phyloP scores from a whole-genome alignment of 2,113 vertebrate species.

The Otocyon megalotis region DNA sequence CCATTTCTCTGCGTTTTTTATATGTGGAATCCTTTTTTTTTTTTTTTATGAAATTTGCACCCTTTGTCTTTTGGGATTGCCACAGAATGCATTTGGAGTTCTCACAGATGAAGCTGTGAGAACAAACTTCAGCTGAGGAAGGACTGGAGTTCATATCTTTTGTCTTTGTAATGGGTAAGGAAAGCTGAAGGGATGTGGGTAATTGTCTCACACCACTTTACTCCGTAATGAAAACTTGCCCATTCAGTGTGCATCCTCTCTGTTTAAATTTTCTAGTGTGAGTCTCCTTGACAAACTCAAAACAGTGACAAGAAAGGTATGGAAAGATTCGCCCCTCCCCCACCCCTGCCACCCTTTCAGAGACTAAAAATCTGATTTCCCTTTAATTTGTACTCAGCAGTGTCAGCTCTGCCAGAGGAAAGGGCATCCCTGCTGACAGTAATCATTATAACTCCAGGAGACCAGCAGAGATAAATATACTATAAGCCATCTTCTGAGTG shows the following conservation, averaged over 20 bases:
- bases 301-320: neutral
- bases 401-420: conserved; percentile 77
- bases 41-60: neutral
- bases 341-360: conserved; percentile 22
- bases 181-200: neutral
- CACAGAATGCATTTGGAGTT: neutral
- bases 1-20: neutral
- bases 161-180: neutral
- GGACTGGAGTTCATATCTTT: neutral
- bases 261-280: neutral
- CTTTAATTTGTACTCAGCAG: conserved; percentile 82
- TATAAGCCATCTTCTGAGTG: conserved; percentile 75
- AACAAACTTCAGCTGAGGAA: neutral
- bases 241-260: neutral
- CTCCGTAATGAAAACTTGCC: neutral
- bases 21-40: neutral
- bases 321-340: conserved; percentile 25
- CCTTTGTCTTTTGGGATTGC: neutral
- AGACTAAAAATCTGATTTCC: conserved; percentile 77
- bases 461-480: conserved; percentile 80
- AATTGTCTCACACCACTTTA: neutral
- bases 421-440: conserved; percentile 78
- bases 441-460: conserved; percentile 83
- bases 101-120: neutral
- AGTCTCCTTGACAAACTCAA: conserved; percentile 36